Evolutionary conservation across 2,888 invertebrate species (phyloP).

Genomic region (Caenorhabditis virilis): DNA sequence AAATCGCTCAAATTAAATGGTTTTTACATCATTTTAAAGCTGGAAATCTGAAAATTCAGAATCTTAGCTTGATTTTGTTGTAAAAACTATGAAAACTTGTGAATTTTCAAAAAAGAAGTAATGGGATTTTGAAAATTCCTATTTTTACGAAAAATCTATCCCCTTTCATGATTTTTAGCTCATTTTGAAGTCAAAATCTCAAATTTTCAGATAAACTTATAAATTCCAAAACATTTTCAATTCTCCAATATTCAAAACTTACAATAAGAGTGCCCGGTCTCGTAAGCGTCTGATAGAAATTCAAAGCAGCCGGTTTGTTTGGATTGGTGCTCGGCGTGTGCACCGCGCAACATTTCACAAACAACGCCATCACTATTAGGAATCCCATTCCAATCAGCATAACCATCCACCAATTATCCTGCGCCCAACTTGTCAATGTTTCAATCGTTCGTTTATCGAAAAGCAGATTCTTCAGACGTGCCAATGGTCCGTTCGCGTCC

Average conservation of each 20-base stretch:
- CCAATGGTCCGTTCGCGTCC: conserved; percentile 96
- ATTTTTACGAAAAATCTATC: no score
- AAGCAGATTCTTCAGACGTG: conserved; percentile 79
- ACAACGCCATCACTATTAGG: conserved; percentile 92
- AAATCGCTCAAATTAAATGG: no score
- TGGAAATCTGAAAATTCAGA: no score
- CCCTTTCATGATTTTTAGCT: background rate
- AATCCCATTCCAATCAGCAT: conserved; percentile 87
- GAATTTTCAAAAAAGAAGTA: no score
- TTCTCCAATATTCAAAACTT: no score
- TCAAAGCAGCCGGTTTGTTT: conserved; percentile 89
- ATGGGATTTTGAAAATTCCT: no score
- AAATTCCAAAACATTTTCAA: conserved; percentile 3
- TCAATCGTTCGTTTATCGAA: conserved; percentile 65
- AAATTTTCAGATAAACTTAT: background rate
- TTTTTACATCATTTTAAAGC: no score
- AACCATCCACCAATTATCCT: conserved; percentile 93
- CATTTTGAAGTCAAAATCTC: background rate
- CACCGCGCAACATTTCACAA: conserved; percentile 98
- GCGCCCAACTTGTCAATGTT: conserved; percentile 59
- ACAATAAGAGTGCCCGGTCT: conserved; percentile 72
- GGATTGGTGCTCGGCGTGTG: conserved; percentile 99
- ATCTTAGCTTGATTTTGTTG: no score
- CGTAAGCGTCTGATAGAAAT: conserved; percentile 79
- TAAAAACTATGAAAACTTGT: no score